A percentile compares a stretch with the other conserved stretches of the same genome.
Conservation (phyloP, 2,797 vertebrate species). For the Bryconaethiops microstoma region DNA sequence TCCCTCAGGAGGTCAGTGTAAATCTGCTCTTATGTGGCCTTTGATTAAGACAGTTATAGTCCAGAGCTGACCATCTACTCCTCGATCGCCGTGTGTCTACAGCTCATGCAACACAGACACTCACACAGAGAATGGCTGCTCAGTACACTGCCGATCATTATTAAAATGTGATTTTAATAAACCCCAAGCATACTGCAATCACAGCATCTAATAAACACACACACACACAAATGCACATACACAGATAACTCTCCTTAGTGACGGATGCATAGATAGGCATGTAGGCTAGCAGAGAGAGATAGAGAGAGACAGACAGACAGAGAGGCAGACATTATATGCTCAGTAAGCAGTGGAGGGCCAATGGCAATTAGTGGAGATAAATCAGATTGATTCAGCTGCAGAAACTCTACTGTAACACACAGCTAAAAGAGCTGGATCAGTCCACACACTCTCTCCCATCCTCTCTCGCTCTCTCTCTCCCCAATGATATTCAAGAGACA, state of each 20-base stretch:
- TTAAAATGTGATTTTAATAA: too few relatives aligned
- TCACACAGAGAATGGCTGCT: not conserved
- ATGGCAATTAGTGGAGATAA: conserved; percentile 25
- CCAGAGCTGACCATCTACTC: conserved; percentile 20
- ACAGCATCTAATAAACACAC: not conserved
- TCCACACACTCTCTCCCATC: conserved; percentile 39
- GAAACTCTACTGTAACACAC: conserved; percentile 34
- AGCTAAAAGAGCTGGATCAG: conserved; percentile 37
- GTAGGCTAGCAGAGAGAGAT: not conserved
- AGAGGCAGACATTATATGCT: not conserved
- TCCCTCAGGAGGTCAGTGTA: conserved; percentile 32
- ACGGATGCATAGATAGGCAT: not conserved
- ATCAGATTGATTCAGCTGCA: conserved; percentile 7
- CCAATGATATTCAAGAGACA: not conserved
- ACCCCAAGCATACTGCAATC: too few relatives aligned
- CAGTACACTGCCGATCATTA: too few relatives aligned
- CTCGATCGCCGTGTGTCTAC: not conserved
- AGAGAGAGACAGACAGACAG: conserved; percentile 8
- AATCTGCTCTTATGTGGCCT: conserved; percentile 43
- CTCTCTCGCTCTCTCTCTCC: conserved; percentile 6
- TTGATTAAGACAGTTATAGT: conserved; percentile 43
- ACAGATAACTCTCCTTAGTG: conserved; percentile 17
- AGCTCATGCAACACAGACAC: not conserved
- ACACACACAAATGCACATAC: not conserved
- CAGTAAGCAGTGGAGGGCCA: conserved; percentile 22